phyloP scores from a whole-genome alignment of 2,888 invertebrate genomes.

The Bellardia bayeri region DNA sequence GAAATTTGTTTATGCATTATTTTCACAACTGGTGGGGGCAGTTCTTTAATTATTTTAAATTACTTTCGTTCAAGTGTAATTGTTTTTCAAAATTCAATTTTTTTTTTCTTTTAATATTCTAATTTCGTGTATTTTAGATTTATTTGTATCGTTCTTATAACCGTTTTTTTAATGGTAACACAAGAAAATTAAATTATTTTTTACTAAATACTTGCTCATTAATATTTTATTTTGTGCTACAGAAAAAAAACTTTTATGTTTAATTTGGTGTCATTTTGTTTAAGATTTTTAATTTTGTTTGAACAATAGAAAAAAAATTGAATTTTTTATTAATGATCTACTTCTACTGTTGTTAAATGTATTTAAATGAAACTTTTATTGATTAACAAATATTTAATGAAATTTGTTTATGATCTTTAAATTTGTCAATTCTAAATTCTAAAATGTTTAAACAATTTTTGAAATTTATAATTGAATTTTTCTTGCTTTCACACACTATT shows the following conservation, averaged over 20 bases:
- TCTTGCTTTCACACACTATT: no score
- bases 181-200: slow-evolving; percentile 56
- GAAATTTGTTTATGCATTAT: slow-evolving; percentile 46
- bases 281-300: background rate
- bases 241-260: slow-evolving; percentile 27
- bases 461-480: no score
- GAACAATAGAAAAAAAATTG: background rate
- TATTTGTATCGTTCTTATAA: slow-evolving; percentile 7
- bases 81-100: slow-evolving; percentile 49
- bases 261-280: slow-evolving; percentile 46
- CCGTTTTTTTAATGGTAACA: slow-evolving; percentile 15
- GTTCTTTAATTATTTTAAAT: slow-evolving; percentile 42
- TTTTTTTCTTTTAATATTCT: background rate
- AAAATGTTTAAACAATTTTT: no score
- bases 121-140: slow-evolving; percentile 26
- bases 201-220: slow-evolving; percentile 52
- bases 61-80: slow-evolving; percentile 20
- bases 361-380: background rate
- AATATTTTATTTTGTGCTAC: slow-evolving; percentile 64
- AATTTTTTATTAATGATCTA: slow-evolving; percentile 32
- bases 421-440: no score
- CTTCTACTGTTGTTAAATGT: slow-evolving; percentile 23
- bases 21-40: slow-evolving; percentile 71
- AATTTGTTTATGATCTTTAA: background rate
- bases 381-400: slow-evolving; percentile 8